Conservation (phyloP, 1,140 invertebrate genomes). For the Lepidurus couesii region DNA sequence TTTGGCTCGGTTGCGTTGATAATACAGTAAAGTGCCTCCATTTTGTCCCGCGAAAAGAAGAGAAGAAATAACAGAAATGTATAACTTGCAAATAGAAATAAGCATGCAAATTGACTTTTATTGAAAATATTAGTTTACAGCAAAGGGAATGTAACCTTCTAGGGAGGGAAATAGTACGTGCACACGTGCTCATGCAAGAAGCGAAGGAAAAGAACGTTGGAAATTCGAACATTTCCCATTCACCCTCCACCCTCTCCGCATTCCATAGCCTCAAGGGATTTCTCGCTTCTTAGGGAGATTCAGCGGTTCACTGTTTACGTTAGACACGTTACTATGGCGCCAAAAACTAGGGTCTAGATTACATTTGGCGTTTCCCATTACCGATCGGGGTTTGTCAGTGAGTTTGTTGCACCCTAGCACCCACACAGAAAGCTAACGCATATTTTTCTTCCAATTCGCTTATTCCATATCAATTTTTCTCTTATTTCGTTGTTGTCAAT, state of each 20-base stretch:
- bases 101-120: not conserved
- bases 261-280: not conserved
- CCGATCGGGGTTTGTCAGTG: not conserved
- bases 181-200: slow-evolving; percentile 6
- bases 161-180: not conserved
- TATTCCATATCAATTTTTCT: too few relatives aligned
- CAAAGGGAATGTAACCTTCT: too few relatives aligned
- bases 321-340: not conserved
- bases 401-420: not conserved
- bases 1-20: slow-evolving; percentile 1
- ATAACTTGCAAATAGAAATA: not conserved
- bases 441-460: too few relatives aligned
- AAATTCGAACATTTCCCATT: not conserved
- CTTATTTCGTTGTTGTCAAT: too few relatives aligned
- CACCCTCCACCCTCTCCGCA: not conserved
- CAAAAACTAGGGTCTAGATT: not conserved
- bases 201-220: not conserved
- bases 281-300: not conserved
- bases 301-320: not conserved
- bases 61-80: not conserved
- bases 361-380: not conserved
- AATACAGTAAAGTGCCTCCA: not conserved
- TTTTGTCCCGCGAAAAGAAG: not conserved
- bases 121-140: too few relatives aligned
- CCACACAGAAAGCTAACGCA: too few relatives aligned